A percentile compares a stretch with the other conserved stretches of the same genome.
phyloP scores from a whole-genome alignment of 2,888 invertebrate genomes.

The Erebia epiphron region DNA sequence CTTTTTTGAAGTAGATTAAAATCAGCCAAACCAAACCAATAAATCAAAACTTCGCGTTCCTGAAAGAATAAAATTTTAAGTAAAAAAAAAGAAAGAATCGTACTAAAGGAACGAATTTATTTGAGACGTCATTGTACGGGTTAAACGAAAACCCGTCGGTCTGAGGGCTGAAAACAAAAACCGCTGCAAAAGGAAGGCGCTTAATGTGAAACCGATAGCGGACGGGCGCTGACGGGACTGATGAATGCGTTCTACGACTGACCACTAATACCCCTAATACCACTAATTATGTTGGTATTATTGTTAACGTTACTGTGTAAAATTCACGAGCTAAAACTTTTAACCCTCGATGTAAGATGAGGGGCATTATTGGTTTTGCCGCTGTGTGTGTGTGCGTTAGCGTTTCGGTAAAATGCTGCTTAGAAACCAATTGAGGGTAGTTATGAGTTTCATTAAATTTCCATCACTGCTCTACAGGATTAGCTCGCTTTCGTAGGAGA shows the following conservation, averaged over 20 bases:
- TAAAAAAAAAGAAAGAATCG: conserved; percentile 9
- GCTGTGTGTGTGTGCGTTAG: too few species aligned
- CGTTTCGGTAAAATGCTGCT: too few species aligned
- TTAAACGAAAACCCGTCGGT: conserved; percentile 36
- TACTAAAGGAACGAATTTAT: conserved; percentile 32
- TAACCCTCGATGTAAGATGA: too few species aligned
- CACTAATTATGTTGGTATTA: background rate
- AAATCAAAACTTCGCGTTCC: background rate
- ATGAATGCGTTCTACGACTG: conserved; percentile 35
- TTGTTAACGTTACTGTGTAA: background rate
- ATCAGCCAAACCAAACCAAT: background rate
- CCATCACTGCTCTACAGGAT: too few species aligned
- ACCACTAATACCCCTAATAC: conserved; percentile 21
- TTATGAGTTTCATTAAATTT: too few species aligned
- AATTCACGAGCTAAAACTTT: too few species aligned
- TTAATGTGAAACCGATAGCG: conserved; percentile 70
- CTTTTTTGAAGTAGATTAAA: too few species aligned
- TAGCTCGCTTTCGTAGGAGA: too few species aligned
- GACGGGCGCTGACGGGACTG: conserved; percentile 35
- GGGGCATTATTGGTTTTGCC: too few species aligned
- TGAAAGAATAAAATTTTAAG: background rate
- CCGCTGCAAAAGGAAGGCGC: conserved; percentile 54
- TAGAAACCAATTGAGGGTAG: too few species aligned
- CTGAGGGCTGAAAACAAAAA: conserved; percentile 38
- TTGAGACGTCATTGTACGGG: conserved; percentile 33